A percentile compares a stretch with the other conserved stretches of the same genome.
These are phyloP conservation scores for Onychorhynchus coronatus DNA, from an alignment of 2,113 vertebrate species.

Conservation along the genomic window DNA sequence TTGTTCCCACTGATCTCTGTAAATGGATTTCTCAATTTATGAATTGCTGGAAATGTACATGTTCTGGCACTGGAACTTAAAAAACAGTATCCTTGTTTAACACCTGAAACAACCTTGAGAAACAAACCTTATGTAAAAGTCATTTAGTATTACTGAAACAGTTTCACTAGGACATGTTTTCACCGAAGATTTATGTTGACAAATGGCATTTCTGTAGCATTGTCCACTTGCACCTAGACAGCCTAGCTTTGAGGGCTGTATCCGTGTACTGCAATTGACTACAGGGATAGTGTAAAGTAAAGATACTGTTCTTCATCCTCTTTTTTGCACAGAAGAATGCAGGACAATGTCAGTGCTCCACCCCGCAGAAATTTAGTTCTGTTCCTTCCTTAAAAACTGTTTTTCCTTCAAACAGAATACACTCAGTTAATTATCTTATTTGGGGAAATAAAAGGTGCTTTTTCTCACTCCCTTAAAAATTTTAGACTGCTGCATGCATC, in stretches of 20 bases:
- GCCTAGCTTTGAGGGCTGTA: neutral
- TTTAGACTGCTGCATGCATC: neutral
- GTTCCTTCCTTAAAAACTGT: neutral
- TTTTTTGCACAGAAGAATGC: neutral
- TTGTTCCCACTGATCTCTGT: neutral
- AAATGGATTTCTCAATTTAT: neutral
- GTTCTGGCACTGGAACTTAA: neutral
- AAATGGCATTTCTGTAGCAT: neutral
- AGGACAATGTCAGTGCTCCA: neutral
- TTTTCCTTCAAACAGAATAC: neutral
- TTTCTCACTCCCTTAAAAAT: neutral
- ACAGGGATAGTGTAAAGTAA: neutral
- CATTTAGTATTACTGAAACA: neutral
- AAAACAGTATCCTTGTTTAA: neutral
- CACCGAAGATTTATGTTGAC: neutral
- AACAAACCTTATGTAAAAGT: neutral
- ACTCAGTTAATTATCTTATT: neutral
- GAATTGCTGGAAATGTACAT: neutral
- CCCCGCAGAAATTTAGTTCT: fast-evolving
- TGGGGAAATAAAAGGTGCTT: neutral
- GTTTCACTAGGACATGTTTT: neutral
- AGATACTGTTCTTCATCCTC: neutral
- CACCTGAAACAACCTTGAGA: neutral
- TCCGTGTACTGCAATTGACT: neutral
- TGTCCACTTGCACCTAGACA: neutral